Base-by-base conservation (phyloP, 2,113 vertebrate genomes). In the Martes martes region DNA sequence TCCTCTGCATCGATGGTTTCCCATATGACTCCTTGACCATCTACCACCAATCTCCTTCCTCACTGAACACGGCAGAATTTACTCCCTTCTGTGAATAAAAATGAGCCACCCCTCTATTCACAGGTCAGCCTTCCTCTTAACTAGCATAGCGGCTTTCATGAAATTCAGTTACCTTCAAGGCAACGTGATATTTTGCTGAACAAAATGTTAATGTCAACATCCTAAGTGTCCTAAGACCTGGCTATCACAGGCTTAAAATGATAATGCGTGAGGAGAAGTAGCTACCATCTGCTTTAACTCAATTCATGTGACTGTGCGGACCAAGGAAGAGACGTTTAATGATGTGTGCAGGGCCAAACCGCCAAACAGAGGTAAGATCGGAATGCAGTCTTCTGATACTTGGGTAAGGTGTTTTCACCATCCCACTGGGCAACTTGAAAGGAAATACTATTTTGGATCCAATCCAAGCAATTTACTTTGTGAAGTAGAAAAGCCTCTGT, bases 101-200 rank as follows among this genome's bases (percentile, higher is more conserved):
- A 79, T 47, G 42, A 36, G 50, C 55, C 42, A 50, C 4, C 10
- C 69, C 45, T 87, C 57, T 93, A 76, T 39, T 65, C 67, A 21
- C 65, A 92, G 57, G 42, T 89, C 50, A 95, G 42, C 23, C 11
- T 24, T 78, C 26, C 45, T 94, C 65, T 83, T 93, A 94, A 59
- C 33, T 42, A 94, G 59, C 45, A 92, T 0, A 63, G 39, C 11
- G 36, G 18, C 42, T 95, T 93, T 47, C 19, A 73, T 42, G 67
- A 90, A 96, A 95, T 96, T 89, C 79, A 96, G 42, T 78, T 96
- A 45, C 28, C 26, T 7, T 81, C 78, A 93, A 85, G 28, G 57
- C 23, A 97, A 92, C 9, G n/a, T 87, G 36, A 61, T 24, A 83
- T 78, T 85, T 69, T 55, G 47, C 57, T 88, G n/a, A 91, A n/a